Evolutionary conservation across 2,797 vertebrate species (phyloP).

Genomic region (Sebastes vulpes): DNA sequence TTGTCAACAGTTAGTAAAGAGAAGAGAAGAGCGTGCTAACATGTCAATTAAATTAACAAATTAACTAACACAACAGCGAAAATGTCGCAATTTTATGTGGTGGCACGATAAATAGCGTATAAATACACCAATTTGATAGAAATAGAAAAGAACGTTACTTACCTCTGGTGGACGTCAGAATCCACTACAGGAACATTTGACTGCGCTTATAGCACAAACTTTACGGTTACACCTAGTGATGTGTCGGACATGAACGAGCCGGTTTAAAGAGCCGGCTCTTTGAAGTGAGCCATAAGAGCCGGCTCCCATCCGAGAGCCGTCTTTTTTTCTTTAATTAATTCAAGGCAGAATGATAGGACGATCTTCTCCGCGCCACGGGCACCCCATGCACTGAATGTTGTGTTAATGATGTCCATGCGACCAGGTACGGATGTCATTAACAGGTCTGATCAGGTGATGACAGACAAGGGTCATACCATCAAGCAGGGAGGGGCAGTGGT

Average conservation of each 20-base stretch:
- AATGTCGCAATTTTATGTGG: fast-evolving
- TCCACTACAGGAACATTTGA: background rate
- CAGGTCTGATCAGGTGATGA: too few species aligned
- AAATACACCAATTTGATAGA: fast-evolving
- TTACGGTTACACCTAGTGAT: constrained; percentile 40
- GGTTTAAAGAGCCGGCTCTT: too few species aligned
- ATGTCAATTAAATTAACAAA: fast-evolving
- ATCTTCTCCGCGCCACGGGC: fast-evolving
- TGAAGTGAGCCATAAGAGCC: too few species aligned
- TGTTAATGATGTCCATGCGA: too few species aligned
- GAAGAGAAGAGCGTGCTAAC: fast-evolving
- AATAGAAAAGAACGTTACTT: constrained; percentile 8
- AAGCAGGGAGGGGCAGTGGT: too few species aligned
- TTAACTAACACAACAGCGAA: background rate
- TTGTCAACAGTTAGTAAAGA: fast-evolving
- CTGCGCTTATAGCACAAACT: background rate
- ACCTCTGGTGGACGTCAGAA: constrained; percentile 55
- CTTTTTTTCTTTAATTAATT: too few species aligned
- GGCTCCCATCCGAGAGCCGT: too few species aligned
- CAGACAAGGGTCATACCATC: too few species aligned
- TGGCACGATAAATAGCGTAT: fast-evolving
- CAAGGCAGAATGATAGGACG: too few species aligned
- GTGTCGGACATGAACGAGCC: fast-evolving
- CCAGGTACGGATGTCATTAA: too few species aligned
- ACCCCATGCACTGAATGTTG: fast-evolving